phyloP scores from a whole-genome alignment of 2,797 vertebrate genomes.

The Crocodylus rhombifer region DNA sequence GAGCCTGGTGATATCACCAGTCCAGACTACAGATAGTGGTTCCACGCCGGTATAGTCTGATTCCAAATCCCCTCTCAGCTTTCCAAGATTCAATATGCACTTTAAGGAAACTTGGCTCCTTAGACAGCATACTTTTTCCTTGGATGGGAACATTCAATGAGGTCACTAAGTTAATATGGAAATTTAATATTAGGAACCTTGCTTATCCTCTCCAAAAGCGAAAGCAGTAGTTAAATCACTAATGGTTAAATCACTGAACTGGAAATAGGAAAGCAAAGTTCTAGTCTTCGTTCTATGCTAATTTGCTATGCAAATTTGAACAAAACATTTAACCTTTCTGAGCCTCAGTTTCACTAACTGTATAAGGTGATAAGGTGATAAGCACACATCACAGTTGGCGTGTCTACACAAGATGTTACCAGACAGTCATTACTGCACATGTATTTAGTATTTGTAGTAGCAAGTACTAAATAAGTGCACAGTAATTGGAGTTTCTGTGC shows the following conservation, averaged over 20 bases:
- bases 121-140: background rate
- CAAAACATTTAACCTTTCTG: background rate
- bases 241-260: background rate
- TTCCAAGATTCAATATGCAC: background rate
- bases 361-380: background rate
- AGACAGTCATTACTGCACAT: too few relatives aligned
- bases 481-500: too few relatives aligned
- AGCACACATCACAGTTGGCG: background rate
- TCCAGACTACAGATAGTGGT: background rate
- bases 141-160: background rate
- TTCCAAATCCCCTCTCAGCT: too few relatives aligned
- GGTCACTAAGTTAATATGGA: background rate
- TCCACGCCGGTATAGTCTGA: background rate
- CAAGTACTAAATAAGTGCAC: too few relatives aligned
- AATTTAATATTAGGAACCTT: background rate
- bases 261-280: background rate
- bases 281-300: background rate
- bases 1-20: constrained; percentile 15
- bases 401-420: too few relatives aligned
- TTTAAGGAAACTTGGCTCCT: background rate
- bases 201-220: background rate
- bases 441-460: too few relatives aligned
- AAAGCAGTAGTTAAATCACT: background rate
- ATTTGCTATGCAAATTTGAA: background rate
- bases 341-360: background rate